phyloP scores from a whole-genome alignment of 2,888 invertebrate genomes.

The Leucoptera coffeella region DNA sequence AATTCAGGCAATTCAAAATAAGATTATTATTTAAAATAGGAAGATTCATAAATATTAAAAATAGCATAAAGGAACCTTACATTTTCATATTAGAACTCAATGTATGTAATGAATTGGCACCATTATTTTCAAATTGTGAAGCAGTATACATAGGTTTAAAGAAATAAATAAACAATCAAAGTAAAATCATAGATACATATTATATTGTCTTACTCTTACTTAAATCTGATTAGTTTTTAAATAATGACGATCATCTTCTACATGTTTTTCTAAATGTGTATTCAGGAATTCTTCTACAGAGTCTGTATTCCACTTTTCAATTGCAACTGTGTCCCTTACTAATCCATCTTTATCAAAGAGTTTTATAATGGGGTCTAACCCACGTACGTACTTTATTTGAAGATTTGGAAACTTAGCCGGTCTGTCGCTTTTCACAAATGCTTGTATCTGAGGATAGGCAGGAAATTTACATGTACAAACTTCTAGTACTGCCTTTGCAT shows the following conservation, averaged over 20 bases:
- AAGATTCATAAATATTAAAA: too few species aligned
- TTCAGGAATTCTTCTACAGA: constrained; percentile 94
- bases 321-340: constrained; percentile 83
- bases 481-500: constrained; percentile 87
- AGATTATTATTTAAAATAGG: too few species aligned
- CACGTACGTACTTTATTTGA: constrained; percentile 86
- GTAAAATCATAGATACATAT: neutral
- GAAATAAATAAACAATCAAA: neutral
- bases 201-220: too few species aligned
- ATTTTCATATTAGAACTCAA: too few species aligned
- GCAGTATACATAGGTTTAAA: too few species aligned
- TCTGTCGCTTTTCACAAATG: constrained; percentile 91
- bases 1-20: too few species aligned
- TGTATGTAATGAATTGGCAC: too few species aligned
- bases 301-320: constrained; percentile 98
- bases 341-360: constrained; percentile 79
- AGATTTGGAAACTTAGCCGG: constrained; percentile 88
- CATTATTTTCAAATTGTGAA: too few species aligned
- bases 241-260: constrained; percentile 50
- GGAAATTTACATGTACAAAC: constrained; percentile 99
- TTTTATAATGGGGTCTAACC: constrained; percentile 90
- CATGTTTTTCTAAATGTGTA: constrained; percentile 68
- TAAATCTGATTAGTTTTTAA: constrained; percentile 56
- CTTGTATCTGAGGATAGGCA: constrained; percentile 96
- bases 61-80: too few species aligned